A percentile compares a stretch with the other conserved stretches of the same genome.
phyloP scores from a whole-genome alignment of 2,797 vertebrate species.

The Sebastes flavidus region DNA sequence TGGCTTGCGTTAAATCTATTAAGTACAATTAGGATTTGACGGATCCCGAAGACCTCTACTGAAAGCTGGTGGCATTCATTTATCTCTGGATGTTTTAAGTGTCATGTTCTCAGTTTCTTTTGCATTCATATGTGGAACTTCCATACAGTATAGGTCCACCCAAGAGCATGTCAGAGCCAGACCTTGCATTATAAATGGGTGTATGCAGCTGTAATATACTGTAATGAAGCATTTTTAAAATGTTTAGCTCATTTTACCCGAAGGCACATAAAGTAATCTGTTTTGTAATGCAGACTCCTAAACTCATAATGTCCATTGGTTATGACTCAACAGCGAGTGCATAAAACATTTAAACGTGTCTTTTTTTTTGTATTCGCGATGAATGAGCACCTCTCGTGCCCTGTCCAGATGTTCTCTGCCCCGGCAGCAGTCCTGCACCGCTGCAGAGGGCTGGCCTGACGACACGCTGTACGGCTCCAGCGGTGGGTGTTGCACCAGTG shows the following conservation, averaged over 20 bases:
- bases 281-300: conserved; percentile 53
- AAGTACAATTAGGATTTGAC: not conserved
- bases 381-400: conserved; percentile 46
- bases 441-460: conserved; percentile 6
- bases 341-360: conserved; percentile 47
- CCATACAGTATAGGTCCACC: conserved; percentile 20
- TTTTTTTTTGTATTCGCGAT: conserved; percentile 26
- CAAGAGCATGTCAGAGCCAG: conserved; percentile 36
- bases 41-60: not conserved
- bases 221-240: conserved; percentile 67
- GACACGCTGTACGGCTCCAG: not conserved
- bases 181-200: conserved; percentile 57
- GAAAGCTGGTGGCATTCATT: not conserved
- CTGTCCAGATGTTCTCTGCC: conserved; percentile 59
- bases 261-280: conserved; percentile 60
- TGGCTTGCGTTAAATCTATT: not conserved
- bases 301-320: conserved; percentile 43
- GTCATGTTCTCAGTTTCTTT: not conserved
- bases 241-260: conserved; percentile 69
- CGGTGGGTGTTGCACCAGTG: conserved; percentile 21
- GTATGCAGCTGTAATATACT: conserved; percentile 60
- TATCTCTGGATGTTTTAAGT: not conserved
- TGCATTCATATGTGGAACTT: not conserved
- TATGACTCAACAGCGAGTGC: conserved; percentile 57
- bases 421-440: conserved; percentile 1